phyloP scores from a whole-genome alignment of 1,140 invertebrate species.

The Drosophila kohkoa region DNA sequence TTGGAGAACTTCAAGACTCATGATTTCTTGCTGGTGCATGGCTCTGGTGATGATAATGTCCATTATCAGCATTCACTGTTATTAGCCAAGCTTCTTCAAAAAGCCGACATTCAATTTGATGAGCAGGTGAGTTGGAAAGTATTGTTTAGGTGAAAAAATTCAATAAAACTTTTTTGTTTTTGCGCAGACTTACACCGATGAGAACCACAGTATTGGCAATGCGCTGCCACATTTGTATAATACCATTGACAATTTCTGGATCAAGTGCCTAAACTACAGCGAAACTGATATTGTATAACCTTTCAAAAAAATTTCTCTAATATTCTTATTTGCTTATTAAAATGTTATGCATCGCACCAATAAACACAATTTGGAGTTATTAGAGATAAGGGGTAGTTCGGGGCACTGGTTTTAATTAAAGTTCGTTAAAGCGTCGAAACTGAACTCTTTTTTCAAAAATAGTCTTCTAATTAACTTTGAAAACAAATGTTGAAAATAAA shows the following conservation, averaged over 20 bases:
- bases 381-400: no score
- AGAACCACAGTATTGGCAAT: slow-evolving; percentile 93
- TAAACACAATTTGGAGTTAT: no score
- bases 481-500: no score
- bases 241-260: slow-evolving; percentile 94
- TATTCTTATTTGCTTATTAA: slow-evolving; percentile 16
- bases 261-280: slow-evolving; percentile 89
- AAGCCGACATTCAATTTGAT: slow-evolving; percentile 93
- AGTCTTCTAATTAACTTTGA: no score
- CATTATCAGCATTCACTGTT: slow-evolving; percentile 97
- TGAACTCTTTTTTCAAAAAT: no score
- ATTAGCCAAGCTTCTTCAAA: slow-evolving; percentile 92
- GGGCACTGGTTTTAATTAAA: no score
- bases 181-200: slow-evolving; percentile 96
- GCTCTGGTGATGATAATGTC: slow-evolving; percentile 96
- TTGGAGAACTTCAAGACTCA: slow-evolving; percentile 92
- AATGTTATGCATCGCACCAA: no score
- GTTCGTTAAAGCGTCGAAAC: no score
- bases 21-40: slow-evolving; percentile 94
- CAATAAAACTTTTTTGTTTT: background rate
- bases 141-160: background rate
- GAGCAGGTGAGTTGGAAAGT: slow-evolving; percentile 89
- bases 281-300: slow-evolving; percentile 34
- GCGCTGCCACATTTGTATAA: slow-evolving; percentile 94
- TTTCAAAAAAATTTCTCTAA: slow-evolving; percentile 27